Conservation (phyloP, 2,888 invertebrate genomes). For the Drosophila nigritarsus region DNA sequence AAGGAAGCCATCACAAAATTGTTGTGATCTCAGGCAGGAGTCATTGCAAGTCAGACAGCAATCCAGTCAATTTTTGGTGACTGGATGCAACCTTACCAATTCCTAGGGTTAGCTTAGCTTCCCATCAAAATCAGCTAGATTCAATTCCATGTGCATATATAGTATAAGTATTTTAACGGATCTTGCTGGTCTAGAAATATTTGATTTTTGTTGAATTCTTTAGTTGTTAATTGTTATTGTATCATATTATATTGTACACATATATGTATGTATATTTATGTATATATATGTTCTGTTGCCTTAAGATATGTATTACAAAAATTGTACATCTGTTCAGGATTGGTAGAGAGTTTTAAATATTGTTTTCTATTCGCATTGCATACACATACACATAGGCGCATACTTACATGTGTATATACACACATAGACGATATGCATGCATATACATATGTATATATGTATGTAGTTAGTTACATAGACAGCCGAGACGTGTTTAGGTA, state of each 20-base stretch:
- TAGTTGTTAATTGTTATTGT: not conserved
- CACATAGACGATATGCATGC: conserved; percentile 16
- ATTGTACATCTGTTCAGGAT: not conserved
- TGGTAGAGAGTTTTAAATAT: not conserved
- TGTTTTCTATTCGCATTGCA: not conserved
- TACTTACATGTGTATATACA: conserved; percentile 9
- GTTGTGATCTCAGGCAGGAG: not conserved
- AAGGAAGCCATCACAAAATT: not conserved
- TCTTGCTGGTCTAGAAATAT: conserved; percentile 15
- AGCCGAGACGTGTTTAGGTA: conserved; percentile 18
- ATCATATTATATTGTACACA: conserved; percentile 13
- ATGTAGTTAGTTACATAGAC: conserved; percentile 19
- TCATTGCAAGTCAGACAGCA: not conserved
- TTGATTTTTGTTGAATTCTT: not conserved
- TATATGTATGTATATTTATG: conserved; percentile 6
- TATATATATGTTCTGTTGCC: conserved; percentile 10
- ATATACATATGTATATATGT: conserved; percentile 20
- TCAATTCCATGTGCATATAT: conserved; percentile 29
- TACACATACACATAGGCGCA: conserved; percentile 5
- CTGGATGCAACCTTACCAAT: not conserved
- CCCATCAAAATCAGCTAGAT: conserved; percentile 17
- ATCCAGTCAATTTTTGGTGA: conserved; percentile 1
- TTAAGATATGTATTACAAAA: conserved; percentile 8
- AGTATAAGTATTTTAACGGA: conserved; percentile 20
- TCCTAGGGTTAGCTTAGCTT: conserved; percentile 8